Evolutionary conservation across 2,113 vertebrate genomes (phyloP), one percentile per base, ranked within the genome.

Genomic region (Rana temporaria): DNA sequence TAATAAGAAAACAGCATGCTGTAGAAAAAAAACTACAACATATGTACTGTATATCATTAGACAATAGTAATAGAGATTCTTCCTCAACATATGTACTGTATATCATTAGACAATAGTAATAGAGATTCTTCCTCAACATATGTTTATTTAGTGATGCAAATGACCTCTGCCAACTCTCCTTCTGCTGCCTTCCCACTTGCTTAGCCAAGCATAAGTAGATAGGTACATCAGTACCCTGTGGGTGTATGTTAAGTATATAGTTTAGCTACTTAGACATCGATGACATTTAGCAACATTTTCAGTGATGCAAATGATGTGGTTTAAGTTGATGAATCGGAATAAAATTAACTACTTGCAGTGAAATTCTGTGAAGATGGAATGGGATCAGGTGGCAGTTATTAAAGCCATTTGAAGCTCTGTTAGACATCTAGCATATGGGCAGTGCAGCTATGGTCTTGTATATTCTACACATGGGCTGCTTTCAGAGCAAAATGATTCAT

Each of bases 281-380:
- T 81, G 69, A 81, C 69, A 81, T 81, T 81, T 63, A 63, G 20
- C 8, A 72, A 64, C 64, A 81, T 63, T 81, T 72, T 42, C 20
- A 80, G 67, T 57, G 20, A 30, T 80, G 66, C 32, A 56, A 2
- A 32, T 19, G 22, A 78, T 34, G 52, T 19, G 48, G 38, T 67
- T 66, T 78, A 32, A 11, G 32, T 32, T 66, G 52, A 38, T 16
- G 2, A 34, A 55, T 62, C 1, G n/a, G 15, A 4, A 38, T 26
- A 42, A 62, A 22, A 62, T 75, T 32, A 75, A 59, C 56, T 20
- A 55, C 30, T 20, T 38, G 22, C 32, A 1, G 6, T 57, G 24
- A 56, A 52, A 73, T 57, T 73, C 56, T 73, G 24, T 53, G 30
- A 73, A 57, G 24, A 57, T 56, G 24, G 17, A 17, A 30, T 9